Percentiles rank a stretch among this genome's conserved stretches.
Conservation (phyloP, 2,888 invertebrate genomes). For the Hemistola chrysoprasaria region DNA sequence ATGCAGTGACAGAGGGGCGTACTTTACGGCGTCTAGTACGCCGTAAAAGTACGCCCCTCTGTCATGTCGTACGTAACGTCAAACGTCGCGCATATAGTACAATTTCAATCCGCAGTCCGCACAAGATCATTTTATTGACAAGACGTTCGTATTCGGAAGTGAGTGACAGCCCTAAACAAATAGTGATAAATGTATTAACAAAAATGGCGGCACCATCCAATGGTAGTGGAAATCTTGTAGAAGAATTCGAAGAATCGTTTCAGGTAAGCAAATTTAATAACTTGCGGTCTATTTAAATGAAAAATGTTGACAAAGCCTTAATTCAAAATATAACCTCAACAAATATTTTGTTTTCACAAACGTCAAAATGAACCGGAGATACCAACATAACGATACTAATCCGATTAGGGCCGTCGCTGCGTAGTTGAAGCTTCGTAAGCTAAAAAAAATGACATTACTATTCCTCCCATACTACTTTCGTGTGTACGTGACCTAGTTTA, state of each 20-base stretch:
- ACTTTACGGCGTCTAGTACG: too few species aligned
- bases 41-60: too few species aligned
- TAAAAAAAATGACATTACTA: constrained; percentile 40
- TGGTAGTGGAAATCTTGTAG: constrained; percentile 92
- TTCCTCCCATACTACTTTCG: constrained; percentile 42
- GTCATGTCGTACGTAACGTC: too few species aligned
- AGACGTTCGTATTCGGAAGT: too few species aligned
- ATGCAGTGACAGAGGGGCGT: too few species aligned
- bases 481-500: constrained; percentile 76
- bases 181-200: constrained; percentile 18
- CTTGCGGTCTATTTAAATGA: constrained; percentile 11
- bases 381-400: constrained; percentile 61
- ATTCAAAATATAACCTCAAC: constrained; percentile 51
- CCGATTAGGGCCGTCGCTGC: constrained; percentile 49
- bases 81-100: too few species aligned
- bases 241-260: constrained; percentile 95
- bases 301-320: constrained; percentile 9
- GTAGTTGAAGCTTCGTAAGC: constrained; percentile 67
- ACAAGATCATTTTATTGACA: too few species aligned
- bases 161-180: constrained; percentile 32
- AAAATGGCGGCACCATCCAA: constrained; percentile 90
- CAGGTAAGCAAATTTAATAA: constrained; percentile 81
- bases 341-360: constrained; percentile 40
- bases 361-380: constrained; percentile 52
- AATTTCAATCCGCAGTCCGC: too few species aligned